Percentiles rank a stretch among this genome's conserved stretches.
Conservation (phyloP, 1,140 invertebrate species). For the Microplitis mediator region DNA sequence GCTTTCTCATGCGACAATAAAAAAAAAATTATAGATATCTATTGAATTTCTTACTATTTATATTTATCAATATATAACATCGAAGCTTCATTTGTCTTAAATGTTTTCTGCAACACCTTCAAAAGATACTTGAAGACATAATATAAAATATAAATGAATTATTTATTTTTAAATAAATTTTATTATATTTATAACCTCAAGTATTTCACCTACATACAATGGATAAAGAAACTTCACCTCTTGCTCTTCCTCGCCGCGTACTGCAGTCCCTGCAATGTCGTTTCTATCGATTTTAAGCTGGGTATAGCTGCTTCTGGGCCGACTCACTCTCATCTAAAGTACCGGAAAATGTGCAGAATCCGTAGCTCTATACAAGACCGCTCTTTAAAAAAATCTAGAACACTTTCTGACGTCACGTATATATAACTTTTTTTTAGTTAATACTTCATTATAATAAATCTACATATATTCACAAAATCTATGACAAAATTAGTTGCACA, state of each 20-base stretch:
- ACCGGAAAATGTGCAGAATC: not conserved
- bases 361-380: not conserved
- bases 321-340: constrained; percentile 17
- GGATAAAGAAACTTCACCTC: not conserved
- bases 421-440: no score
- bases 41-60: not conserved
- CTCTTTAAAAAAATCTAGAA: no score
- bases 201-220: not conserved
- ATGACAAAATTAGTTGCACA: no score
- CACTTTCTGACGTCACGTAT: no score
- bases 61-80: not conserved
- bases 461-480: no score
- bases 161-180: not conserved
- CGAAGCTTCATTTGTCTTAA: no score
- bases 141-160: not conserved
- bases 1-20: not conserved
- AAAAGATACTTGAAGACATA: not conserved
- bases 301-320: constrained; percentile 15
- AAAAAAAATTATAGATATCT: not conserved
- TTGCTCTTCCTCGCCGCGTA: not conserved
- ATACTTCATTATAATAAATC: no score
- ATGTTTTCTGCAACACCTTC: no score
- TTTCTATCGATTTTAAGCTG: constrained; percentile 14
- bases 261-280: constrained; percentile 22
- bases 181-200: not conserved